Evolutionary conservation across 2,888 invertebrate species (phyloP), one percentile per base, ranked within the genome.

Genomic region (Alloscopus bannaensis): DNA sequence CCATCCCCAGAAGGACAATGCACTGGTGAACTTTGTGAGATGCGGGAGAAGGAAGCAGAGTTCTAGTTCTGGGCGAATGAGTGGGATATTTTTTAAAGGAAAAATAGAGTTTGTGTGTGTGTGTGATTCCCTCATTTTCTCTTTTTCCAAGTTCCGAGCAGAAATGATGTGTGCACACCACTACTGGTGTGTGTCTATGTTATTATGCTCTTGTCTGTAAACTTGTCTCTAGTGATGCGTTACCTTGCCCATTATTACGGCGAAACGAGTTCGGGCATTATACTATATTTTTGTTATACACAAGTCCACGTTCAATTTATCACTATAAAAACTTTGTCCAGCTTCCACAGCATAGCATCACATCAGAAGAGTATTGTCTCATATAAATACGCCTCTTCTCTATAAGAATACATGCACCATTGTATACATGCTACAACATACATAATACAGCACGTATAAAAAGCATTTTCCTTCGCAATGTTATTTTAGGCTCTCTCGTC

Each of bases 401-500:
- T n/a, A n/a, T n/a, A n/a, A n/a, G n/a, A n/a, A n/a, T n/a, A n/a
- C n/a, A n/a, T n/a, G n/a, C n/a, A n/a, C n/a, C n/a, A n/a, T n/a
- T n/a, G n/a, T n/a, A n/a, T n/a, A n/a, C n/a, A n/a, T n/a, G n/a
- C n/a, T n/a, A n/a, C n/a, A n/a, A n/a, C n/a, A n/a, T n/a, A n/a
- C n/a, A n/a, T n/a, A n/a, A 57, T 3, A 3, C 13, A 40, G 40
- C 13, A 42, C 11, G n/a, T 42, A 42, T 62, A 22, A 11, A 13
- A 8, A 62, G 42, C 42, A 62, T n/a, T n/a, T n/a, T n/a, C 22
- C 26, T 28, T 77, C 60, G 69, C 24, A 60, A 72, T 84, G 75
- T 82, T 84, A 81, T 84, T 84, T 81, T 71, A 82, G 77, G 78
- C 68, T 66, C 69, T 65, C 60, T 69, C 42, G 28, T 52, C 55